Evolutionary conservation across 2,113 vertebrate species (phyloP), one percentile per base, ranked within the genome.

Genomic region (Larimichthys crocea): DNA sequence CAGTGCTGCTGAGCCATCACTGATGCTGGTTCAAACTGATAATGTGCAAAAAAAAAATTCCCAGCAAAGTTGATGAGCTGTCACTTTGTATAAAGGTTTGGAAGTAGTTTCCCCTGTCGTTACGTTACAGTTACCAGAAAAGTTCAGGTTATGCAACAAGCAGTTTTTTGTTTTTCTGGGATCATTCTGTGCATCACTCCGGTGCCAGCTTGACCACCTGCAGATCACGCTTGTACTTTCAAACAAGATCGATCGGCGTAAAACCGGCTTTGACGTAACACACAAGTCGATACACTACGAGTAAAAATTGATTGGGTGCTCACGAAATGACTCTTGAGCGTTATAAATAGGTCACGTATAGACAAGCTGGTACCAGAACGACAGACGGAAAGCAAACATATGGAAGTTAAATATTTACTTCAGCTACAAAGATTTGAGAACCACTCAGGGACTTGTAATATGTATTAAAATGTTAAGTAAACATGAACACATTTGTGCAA

Each of bases 1-100:
- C 31, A 1, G 1, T 20, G 80, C 76, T 85, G 92, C 92, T 94
- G 90, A 95, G 84, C 95, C 92, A 92, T 88, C 92, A 89, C 53
- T 57, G 57, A 87, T 60, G 65, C 71, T 53, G 14, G 24, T 57
- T 59, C 24, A 72, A 85, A 76, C 19, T 78, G 62, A 86, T 64
- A 35, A 79, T 79, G 75, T 72, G 46, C 67, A 84, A 57, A 70
- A 67, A 80, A 26, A 26, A 29, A 29, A 29, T 53, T 67, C 42
- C n/a, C 56, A 10, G 22, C 49, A 24, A 74, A 53, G 55, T 48
- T 68, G 52, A 85, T 79, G 82, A 85, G 63, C 48, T 79, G 62
- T 73, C 70, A 19, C 12, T 75, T 59, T 26, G 4, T 10, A 10
- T n/a, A 6, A 68, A 80, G 2, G 19, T 40, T 63, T 40, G n/a